Base-by-base conservation (phyloP, 2,797 vertebrate species). In the Melanotaenia nigrans region DNA sequence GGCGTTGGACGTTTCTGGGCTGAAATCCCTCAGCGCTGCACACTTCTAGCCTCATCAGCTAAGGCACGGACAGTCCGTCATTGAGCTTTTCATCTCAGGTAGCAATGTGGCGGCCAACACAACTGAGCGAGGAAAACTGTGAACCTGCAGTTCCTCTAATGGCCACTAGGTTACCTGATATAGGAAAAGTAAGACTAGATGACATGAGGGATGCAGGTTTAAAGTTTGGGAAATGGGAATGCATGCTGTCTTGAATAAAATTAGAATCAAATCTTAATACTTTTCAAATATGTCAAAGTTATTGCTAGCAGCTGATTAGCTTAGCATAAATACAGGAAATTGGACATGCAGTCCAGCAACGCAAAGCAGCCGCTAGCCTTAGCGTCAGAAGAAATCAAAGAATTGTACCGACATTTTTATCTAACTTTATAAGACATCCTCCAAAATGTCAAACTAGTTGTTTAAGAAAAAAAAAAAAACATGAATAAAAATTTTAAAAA, bases 41-140 rank as follows among this genome's bases (percentile, higher is more conserved):
- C 22, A 14, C 78, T 60, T 70, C 73, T 63, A 69, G 67, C 70
- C 66, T 86, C 72, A 20, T 67, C 32, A 4, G 68, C 62, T 71
- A 91, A 93, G 90, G 92, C 92, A 93, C 91, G 58, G 80, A 69
- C 65, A 69, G 74, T 83, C 69, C 79, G 33, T 66, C 3, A 16
- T 1, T 20, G 54, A 12, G 22, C 47, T 51, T 22, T 38, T 54
- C 2, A 16, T 25, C 10, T 25, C 9, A 32, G 4, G 2, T 10
- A 51, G 47, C 9, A 4, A 11, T 3, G 10, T 22, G 33, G 51
- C 30, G 56, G 36, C 45, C 40, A n/a, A 60, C 59, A 55, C 60
- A 71, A 30, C 54, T n/a, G 45, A 67, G n/a, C 3, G 1, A 47
- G 64, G 36, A 24, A 22, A 25, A 60, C 0, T 1, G 28, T 1